Evolutionary conservation across 1,140 invertebrate genomes (phyloP).

Genomic region (Drosophila varians): DNA sequence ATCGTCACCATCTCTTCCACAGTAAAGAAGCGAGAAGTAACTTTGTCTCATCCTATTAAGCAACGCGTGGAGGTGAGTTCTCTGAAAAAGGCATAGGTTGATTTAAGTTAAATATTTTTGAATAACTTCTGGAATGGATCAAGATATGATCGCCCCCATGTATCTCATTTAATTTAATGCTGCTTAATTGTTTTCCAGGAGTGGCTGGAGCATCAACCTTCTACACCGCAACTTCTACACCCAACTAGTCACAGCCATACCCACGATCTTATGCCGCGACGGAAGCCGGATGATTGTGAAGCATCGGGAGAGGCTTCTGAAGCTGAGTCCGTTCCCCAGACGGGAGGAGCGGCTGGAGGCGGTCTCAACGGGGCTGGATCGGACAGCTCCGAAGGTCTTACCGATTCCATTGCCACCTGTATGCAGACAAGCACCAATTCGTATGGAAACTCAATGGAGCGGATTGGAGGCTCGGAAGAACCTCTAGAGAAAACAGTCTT

Average conservation of each 20-base stretch:
- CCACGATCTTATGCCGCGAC: constrained; percentile 24
- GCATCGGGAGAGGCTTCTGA: constrained; percentile 94
- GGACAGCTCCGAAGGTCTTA: constrained; percentile 89
- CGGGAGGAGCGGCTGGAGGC: constrained; percentile 50
- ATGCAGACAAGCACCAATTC: constrained; percentile 84
- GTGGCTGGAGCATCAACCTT: constrained; percentile 81
- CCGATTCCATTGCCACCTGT: constrained; percentile 87
- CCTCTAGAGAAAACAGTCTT: constrained; percentile 60
- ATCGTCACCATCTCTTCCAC: constrained; percentile 80
- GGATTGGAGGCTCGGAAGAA: constrained; percentile 83
- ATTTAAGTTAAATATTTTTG: neutral
- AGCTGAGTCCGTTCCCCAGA: constrained; percentile 87
- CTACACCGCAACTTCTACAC: constrained; percentile 50
- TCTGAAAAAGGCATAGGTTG: neutral
- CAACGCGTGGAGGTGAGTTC: constrained; percentile 76
- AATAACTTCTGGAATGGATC: neutral
- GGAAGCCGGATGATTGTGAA: constrained; percentile 87
- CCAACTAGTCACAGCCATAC: constrained; percentile 41
- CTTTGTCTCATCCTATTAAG: constrained; percentile 76
- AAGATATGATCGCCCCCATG: too few species aligned
- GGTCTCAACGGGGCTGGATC: constrained; percentile 83
- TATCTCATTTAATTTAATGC: neutral
- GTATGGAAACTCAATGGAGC: constrained; percentile 86
- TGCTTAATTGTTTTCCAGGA: constrained; percentile 43
- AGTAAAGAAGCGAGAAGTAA: constrained; percentile 78